A percentile compares a stretch with the other conserved stretches of the same genome.
Conservation (phyloP, 2,888 invertebrate species). For the Cosmopolites sordidus region DNA sequence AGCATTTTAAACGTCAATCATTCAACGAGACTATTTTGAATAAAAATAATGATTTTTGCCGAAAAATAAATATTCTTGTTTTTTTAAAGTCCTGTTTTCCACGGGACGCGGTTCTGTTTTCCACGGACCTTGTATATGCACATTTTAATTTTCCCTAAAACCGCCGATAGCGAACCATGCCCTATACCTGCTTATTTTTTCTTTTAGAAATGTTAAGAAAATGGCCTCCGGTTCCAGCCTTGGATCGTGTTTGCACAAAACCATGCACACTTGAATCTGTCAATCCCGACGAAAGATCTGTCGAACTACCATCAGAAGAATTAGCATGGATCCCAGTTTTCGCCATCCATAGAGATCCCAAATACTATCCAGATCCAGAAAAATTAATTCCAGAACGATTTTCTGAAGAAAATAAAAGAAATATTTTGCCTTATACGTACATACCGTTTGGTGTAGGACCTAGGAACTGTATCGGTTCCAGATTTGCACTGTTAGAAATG, state of each 20-base stretch:
- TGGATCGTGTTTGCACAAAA: conserved; percentile 53
- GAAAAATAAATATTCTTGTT: no score
- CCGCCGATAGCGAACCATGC: background rate
- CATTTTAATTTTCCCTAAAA: no score
- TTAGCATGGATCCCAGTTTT: conserved; percentile 40
- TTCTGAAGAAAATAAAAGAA: conserved; percentile 41
- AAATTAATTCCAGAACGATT: conserved; percentile 49
- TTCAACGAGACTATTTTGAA: no score
- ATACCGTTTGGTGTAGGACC: conserved; percentile 55
- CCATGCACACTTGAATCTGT: conserved; percentile 42
- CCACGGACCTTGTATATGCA: no score
- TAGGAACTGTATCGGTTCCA: conserved; percentile 51
- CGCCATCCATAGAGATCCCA: conserved; percentile 47
- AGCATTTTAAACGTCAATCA: no score
- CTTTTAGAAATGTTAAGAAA: conserved; percentile 18
- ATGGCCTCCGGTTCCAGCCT: conserved; percentile 10
- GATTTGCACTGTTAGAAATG: conserved; percentile 39
- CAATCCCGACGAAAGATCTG: conserved; percentile 29
- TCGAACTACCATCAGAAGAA: conserved; percentile 35
- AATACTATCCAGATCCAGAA: conserved; percentile 48
- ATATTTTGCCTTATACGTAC: conserved; percentile 50
- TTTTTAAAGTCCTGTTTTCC: no score
- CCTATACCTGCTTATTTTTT: background rate
- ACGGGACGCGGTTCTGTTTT: no score
- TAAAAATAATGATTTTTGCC: no score